Percentiles rank a stretch among this genome's conserved stretches.
Conservation (phyloP, 2,797 vertebrate genomes). For the Cercopithecus mitis region DNA sequence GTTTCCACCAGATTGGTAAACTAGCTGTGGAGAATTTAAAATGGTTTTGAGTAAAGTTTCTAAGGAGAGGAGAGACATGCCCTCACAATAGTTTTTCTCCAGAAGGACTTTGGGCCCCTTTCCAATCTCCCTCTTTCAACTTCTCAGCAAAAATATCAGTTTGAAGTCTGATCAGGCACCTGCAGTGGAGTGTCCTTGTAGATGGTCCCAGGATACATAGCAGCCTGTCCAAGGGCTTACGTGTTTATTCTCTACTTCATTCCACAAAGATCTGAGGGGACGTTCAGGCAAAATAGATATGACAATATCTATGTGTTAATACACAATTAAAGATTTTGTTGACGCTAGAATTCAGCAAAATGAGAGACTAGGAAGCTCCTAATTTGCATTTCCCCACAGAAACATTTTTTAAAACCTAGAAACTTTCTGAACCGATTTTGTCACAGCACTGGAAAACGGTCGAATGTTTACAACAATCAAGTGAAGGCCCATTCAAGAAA, state of each 20-base stretch:
- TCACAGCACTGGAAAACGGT: not conserved
- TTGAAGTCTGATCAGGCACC: not conserved
- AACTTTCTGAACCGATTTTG: not conserved
- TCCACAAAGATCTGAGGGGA: not conserved
- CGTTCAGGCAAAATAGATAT: not conserved
- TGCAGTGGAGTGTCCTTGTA: too few relatives aligned
- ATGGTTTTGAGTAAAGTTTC: not conserved
- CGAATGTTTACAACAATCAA: not conserved
- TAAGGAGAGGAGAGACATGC: not conserved
- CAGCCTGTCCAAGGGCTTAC: too few relatives aligned
- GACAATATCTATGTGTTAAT: not conserved
- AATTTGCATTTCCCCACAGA: not conserved
- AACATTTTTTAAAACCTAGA: not conserved
- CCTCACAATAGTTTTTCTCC: not conserved
- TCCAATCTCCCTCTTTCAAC: not conserved
- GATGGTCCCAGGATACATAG: fast-evolving
- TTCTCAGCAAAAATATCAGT: not conserved
- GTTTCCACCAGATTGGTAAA: not conserved
- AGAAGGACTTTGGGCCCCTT: not conserved
- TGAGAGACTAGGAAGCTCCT: not conserved
- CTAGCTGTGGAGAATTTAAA: not conserved
- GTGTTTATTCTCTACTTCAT: not conserved
- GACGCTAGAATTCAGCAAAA: not conserved
- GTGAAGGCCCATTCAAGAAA: not conserved
- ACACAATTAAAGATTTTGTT: not conserved